A percentile compares a stretch with the other conserved stretches of the same genome.
Evolutionary conservation across 2,113 vertebrate genomes (phyloP).

Genomic region (Apteryx mantelli): DNA sequence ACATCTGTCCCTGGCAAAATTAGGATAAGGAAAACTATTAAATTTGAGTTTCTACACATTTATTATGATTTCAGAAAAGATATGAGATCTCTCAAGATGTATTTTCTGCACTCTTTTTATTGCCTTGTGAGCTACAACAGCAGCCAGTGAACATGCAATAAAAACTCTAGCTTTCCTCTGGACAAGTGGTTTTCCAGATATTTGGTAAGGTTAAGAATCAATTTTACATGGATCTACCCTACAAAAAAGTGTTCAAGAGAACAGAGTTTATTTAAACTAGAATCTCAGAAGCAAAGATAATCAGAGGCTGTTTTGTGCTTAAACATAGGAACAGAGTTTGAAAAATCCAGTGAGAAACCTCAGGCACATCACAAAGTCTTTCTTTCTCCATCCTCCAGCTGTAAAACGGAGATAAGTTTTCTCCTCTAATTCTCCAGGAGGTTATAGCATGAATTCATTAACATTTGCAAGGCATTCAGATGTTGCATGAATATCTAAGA

Average conservation of each 20-base stretch:
- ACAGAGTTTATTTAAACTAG: neutral
- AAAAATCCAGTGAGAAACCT: slow-evolving; percentile 22
- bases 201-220: neutral
- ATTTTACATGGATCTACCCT: neutral
- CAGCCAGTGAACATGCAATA: neutral
- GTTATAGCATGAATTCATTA: slow-evolving; percentile 23
- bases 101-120: neutral
- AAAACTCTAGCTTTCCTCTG: neutral
- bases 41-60: neutral
- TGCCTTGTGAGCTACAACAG: neutral
- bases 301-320: neutral
- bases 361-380: neutral
- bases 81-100: neutral
- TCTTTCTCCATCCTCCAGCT: slow-evolving; percentile 18
- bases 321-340: neutral
- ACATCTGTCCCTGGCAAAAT: neutral
- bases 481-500: neutral
- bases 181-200: neutral
- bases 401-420: slow-evolving; percentile 53
- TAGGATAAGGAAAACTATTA: neutral
- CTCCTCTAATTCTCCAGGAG: slow-evolving; percentile 22
- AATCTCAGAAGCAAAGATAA: slow-evolving; percentile 27
- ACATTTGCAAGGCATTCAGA: slow-evolving; percentile 28
- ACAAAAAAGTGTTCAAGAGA: neutral
- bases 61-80: neutral